These are phyloP conservation scores for Ctenodactylus gundi DNA, from an alignment of 2,113 vertebrate genomes.

Conservation along the genomic window DNA sequence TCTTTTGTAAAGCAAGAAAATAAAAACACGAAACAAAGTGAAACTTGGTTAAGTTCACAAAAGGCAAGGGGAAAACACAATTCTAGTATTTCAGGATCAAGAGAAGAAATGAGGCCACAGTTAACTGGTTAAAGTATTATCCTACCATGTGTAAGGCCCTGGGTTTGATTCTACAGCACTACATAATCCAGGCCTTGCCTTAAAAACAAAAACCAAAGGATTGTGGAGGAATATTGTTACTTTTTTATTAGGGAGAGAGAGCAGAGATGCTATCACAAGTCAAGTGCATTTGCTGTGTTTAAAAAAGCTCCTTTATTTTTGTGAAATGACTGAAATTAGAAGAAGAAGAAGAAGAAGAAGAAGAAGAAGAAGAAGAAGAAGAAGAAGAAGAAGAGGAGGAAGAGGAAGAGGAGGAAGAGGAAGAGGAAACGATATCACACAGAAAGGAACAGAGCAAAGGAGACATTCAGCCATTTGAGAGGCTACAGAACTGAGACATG, in stretches of 20 bases:
- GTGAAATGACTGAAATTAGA: background rate
- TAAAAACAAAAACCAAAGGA: too few species aligned
- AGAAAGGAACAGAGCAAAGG: background rate
- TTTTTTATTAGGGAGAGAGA: background rate
- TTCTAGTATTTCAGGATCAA: background rate
- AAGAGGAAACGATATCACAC: background rate
- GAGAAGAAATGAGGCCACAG: background rate
- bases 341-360: background rate
- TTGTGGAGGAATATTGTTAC: background rate
- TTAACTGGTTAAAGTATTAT: too few species aligned
- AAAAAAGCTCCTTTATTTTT: background rate
- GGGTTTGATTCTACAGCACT: too few species aligned
- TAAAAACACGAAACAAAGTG: conserved; percentile 4
- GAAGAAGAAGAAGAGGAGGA: background rate
- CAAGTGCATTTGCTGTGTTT: conserved; percentile 1
- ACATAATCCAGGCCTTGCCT: too few species aligned
- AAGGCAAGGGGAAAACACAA: background rate
- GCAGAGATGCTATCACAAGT: background rate
- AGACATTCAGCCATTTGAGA: background rate
- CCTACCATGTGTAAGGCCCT: too few species aligned
- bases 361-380: background rate
- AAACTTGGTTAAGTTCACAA: background rate
- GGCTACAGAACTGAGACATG: background rate
- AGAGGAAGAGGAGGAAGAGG: too few species aligned
- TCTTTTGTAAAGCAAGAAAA: conserved; percentile 8